Evolutionary conservation across 1,140 invertebrate genomes (phyloP), one percentile per base, ranked within the genome.

Genomic region (Diachasmimorpha longicaudata): DNA sequence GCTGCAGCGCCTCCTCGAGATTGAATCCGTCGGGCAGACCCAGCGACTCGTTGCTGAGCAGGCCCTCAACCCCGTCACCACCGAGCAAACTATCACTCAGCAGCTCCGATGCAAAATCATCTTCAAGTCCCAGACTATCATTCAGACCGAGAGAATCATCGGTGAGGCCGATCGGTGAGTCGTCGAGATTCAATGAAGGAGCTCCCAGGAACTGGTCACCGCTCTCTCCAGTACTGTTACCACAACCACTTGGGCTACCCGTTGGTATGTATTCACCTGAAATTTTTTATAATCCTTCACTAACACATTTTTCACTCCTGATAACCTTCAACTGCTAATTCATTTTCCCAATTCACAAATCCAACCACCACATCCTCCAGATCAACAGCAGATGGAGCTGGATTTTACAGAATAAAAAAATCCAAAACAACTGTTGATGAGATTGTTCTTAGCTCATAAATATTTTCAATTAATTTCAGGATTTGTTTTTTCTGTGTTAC

Each of bases 1-100:
- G 90, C 81, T 93, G 92, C 9, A 95, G 89, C 39, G 93, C 93
- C 82, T 94, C 93, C 81, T 94, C 93, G 46, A 95, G 90, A 79
- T 93, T 91, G 83, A 93, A 93, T 84, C 92, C 92, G 83, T 91
- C 90, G 84, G 90, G 85, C 73, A 89, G 73, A 48, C 84, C 85
- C 0, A 89, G 77, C 4, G 86, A 84, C 55, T 89, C 86, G 83
- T 86, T 87, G 80, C 82, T 82, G 0, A 89, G 82, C 16, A 89
- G 82, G 10, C 84, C 85, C 70, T 88, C 86, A 70, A 88, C 84
- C 44, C 78, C 79, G 48, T 81, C 77, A 48, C 81, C 81, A 48
- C 82, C 85, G 80, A 89, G 80, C 58, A 88, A 82, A 70, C 81
- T 75, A 79, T 80, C 79, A 25, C 75, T 84, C 31, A 89, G 84